Evolutionary conservation across 1,140 invertebrate species (phyloP).

Genomic region (Drosophila orena): DNA sequence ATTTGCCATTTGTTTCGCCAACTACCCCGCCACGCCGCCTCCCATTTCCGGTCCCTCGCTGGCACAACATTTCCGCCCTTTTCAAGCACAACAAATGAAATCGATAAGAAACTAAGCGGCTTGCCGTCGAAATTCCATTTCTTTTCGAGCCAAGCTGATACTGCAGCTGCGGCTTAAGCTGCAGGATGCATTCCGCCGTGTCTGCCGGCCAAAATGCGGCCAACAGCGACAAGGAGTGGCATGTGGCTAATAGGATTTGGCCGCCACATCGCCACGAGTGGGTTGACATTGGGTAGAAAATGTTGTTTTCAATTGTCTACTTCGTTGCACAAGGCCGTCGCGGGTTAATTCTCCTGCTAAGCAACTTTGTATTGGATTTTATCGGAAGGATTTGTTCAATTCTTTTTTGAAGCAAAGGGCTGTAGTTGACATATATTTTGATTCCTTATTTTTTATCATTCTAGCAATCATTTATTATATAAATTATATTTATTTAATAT

Average conservation of each 20-base stretch:
- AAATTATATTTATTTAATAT: too few relatives aligned
- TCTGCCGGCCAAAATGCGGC: conserved; percentile 57
- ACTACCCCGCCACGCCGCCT: background rate
- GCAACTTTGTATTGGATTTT: conserved; percentile 24
- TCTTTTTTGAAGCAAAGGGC: background rate
- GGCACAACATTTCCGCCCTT: background rate
- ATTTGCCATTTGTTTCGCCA: conserved; percentile 33
- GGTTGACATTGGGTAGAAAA: conserved; percentile 19
- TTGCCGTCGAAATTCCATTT: conserved; percentile 67
- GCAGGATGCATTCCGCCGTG: conserved; percentile 50
- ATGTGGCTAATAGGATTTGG: conserved; percentile 79
- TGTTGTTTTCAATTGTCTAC: conserved; percentile 65
- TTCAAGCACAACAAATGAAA: conserved; percentile 42
- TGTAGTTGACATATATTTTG: too few relatives aligned
- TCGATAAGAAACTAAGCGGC: conserved; percentile 68
- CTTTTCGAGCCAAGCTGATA: conserved; percentile 16
- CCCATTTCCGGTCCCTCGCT: background rate
- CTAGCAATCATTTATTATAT: fast-evolving
- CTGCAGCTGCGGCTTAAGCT: conserved; percentile 48
- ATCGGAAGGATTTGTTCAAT: background rate
- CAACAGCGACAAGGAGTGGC: conserved; percentile 55
- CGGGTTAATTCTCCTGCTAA: conserved; percentile 54
- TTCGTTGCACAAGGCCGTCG: conserved; percentile 61
- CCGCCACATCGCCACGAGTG: conserved; percentile 33
- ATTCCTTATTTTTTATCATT: too few relatives aligned